Evolutionary conservation across 2,797 vertebrate species (phyloP).

Genomic region (Loriculus beryllinus): DNA sequence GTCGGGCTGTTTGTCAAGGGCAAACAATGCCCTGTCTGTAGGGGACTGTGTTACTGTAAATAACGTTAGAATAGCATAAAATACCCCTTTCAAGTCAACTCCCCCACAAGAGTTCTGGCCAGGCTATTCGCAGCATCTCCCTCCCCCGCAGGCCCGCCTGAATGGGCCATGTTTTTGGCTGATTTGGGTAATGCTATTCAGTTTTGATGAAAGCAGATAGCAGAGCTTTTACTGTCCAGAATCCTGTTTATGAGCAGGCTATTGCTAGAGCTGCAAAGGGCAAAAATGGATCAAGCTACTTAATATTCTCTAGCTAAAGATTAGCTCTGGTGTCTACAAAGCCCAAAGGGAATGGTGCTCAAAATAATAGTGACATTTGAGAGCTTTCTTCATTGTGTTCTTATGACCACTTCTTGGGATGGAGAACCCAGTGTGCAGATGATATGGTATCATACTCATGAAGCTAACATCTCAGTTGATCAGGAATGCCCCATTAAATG

Average conservation of each 20-base stretch:
- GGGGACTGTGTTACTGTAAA: constrained; percentile 67
- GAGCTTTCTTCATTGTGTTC: background rate
- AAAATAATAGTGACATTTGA: background rate
- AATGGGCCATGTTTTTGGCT: constrained; percentile 17
- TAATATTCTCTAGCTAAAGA: background rate
- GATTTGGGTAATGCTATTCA: constrained; percentile 24
- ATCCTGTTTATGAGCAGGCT: background rate
- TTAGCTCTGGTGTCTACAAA: background rate
- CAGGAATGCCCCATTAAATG: accelerated
- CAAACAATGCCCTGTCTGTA: constrained; percentile 72
- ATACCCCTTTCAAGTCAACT: constrained; percentile 73
- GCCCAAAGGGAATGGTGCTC: background rate
- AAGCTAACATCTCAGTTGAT: background rate
- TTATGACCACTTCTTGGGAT: background rate
- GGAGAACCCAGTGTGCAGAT: background rate
- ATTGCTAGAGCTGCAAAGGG: constrained; percentile 23
- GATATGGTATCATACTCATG: accelerated
- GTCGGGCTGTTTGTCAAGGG: constrained; percentile 54
- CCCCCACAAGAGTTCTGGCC: constrained; percentile 58
- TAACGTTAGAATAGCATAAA: constrained; percentile 69
- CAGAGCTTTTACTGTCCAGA: constrained; percentile 1
- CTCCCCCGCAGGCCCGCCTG: background rate
- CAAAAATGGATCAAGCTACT: background rate
- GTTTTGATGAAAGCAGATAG: constrained; percentile 5
- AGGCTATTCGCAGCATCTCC: constrained; percentile 25